Evolutionary conservation across 2,797 vertebrate species (phyloP), one percentile per base, ranked within the genome.

Genomic region (Sebastes matsubarae): DNA sequence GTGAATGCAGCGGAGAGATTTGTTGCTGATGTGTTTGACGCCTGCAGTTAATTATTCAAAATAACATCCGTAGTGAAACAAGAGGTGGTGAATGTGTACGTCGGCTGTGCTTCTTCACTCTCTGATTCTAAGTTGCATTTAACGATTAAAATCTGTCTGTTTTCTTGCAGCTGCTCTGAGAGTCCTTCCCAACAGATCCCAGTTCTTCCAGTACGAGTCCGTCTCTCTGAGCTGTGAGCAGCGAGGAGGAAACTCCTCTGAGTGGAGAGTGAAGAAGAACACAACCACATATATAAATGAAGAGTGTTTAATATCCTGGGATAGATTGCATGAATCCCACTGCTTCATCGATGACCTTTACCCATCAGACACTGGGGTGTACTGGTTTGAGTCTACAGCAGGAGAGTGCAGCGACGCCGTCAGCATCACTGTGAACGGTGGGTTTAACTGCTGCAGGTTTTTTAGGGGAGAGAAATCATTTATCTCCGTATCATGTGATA

Each of bases 371-470:
- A 29, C 0, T 24, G 89, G 79, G 65, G 38, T 50, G 50, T 91
- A 83, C 85, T 87, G 80, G 88, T 89, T 87, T 72, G 87, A 90
- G 63, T 89, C 83, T 70, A 61, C 8, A 79, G 83, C 63, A 1
- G 82, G 79, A 59, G 13, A 13, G 6, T 22, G 67, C 46, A 82
- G 87, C 12, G 4, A 67, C 4, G 3, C 54, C 6, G 54, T 87
- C 25, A 73, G 58, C 63, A 71, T 89, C 67, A 68, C 50, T 1
- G 80, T 87, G 20, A 24, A 3, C 1, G 27, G 87, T 87, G 42
- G 29, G 79, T 78, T 25, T 0, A 27, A 59, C 57, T 27, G 57
- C 36, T 38, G 36, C 36, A 38, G 36, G 36, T 38, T 16, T 1
- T 42, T 42, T 6, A 42, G 0, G 38, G 5, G 14, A 20, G 7